These are phyloP conservation scores for Poeciliopsis retropinna DNA, from an alignment of 2,113 vertebrate species.

Conservation along the genomic window DNA sequence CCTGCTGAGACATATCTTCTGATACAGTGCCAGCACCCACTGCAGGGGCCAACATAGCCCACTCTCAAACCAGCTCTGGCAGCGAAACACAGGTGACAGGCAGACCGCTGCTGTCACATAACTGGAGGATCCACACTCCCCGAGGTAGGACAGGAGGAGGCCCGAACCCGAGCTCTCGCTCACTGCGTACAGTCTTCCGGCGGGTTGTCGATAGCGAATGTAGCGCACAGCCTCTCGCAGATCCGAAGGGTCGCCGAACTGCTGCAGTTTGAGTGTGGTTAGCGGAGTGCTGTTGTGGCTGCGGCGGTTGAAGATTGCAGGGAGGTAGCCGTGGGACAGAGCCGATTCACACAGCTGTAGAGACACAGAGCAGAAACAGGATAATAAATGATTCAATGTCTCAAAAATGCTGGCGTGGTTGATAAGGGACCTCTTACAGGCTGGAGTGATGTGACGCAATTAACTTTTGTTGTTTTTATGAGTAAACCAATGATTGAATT, in stretches of 20 bases:
- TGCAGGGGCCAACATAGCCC: constrained; percentile 77
- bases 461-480: not conserved
- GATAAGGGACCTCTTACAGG: not conserved
- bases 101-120: constrained; percentile 84
- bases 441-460: not conserved
- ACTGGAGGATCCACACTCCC: constrained; percentile 86
- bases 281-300: constrained; percentile 87
- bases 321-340: constrained; percentile 81
- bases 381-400: not conserved
- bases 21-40: constrained; percentile 79
- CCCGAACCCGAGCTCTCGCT: constrained; percentile 85
- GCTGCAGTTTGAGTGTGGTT: constrained; percentile 84
- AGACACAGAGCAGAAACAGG: not conserved
- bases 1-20: constrained; percentile 85
- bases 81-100: constrained; percentile 84
- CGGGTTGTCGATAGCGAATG: constrained; percentile 82
- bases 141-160: constrained; percentile 85
- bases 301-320: constrained; percentile 86
- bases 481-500: not conserved
- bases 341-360: constrained; percentile 81
- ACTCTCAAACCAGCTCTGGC: constrained; percentile 85
- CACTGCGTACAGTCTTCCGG: constrained; percentile 80
- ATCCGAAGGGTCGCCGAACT: constrained; percentile 85
- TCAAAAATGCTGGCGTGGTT: not conserved
- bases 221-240: constrained; percentile 84